Base-by-base conservation (phyloP, 2,797 vertebrate species). In the Cercopithecus diana region DNA sequence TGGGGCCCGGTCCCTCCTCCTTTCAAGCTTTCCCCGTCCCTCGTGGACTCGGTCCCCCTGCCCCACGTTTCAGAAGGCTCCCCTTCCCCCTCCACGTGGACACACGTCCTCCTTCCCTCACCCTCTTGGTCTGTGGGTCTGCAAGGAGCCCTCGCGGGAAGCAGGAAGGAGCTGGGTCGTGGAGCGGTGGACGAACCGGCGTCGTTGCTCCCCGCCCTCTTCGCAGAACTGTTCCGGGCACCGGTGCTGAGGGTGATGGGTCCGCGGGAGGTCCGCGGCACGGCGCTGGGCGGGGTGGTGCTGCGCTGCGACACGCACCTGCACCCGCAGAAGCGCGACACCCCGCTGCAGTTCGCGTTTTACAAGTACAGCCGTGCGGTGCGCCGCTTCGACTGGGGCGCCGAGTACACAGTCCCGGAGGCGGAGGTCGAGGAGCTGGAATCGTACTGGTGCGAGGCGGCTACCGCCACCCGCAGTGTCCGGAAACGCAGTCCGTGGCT, bases 321-420 rank as follows among this genome's bases (percentile, higher is more conserved):
- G 88, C 98, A 98, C 95, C 80, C 98, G 14, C 98, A 95, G 24
- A 96, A 93, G 96, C 94, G 83, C 36, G 91, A 94, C 83, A 93
- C 93, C 48, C 96, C 95, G 19, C 96, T 98, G 89, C 98, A 97
- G 84, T 98, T 98, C 80, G 96, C 98, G 28, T 98, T 98, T 96
- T 98, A 98, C 91, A 97, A 97, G 87, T 95, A 97, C 94, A 97
- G 97, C 28, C 98, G 98, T 14, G 41, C 92, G 0, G 95, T 97
- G 94, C 97, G 97, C 70, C 95, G 97, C 96, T 98, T 98, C 83
- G 97, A 97, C 70, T 95, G 96, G 96, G 92, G 48, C 36, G 67
- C 97, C 0, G 98, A 98, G 58, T 97, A 97, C 94, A 30, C 70
- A 0, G 97, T 97, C 15, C 96, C 92, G 2, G 95, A 90, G 57